phyloP scores from a whole-genome alignment of 2,888 invertebrate genomes.

The Dorcus parallelipipedus region DNA sequence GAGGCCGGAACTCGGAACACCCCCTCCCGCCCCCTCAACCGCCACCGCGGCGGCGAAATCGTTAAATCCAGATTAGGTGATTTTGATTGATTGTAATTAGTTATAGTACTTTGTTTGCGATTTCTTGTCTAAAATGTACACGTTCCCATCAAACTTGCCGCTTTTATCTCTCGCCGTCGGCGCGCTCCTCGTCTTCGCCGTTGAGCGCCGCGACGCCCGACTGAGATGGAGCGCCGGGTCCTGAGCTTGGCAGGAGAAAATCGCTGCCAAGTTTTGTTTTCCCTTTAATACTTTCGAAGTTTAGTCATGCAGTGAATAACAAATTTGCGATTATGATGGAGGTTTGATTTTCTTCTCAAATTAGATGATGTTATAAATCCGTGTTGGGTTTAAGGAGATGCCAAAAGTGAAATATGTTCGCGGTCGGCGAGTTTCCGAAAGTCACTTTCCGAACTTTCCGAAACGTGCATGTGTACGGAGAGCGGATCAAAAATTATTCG shows the following conservation, averaged over 20 bases:
- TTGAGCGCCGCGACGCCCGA: neutral
- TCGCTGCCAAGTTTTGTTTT: constrained; percentile 43
- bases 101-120: constrained; percentile 49
- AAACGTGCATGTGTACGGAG: too few species aligned
- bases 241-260: constrained; percentile 14
- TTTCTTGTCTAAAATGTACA: constrained; percentile 46
- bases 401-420: too few species aligned
- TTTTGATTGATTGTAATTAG: constrained; percentile 51
- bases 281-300: constrained; percentile 44
- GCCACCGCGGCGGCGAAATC: constrained; percentile 19
- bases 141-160: constrained; percentile 31
- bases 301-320: constrained; percentile 48
- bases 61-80: constrained; percentile 32
- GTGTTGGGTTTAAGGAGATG: neutral
- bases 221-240: neutral
- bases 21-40: neutral
- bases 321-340: constrained; percentile 44
- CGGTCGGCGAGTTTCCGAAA: too few species aligned
- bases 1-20: neutral
- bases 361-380: constrained; percentile 7
- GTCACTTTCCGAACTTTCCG: too few species aligned
- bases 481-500: too few species aligned
- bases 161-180: constrained; percentile 1
- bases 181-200: neutral
- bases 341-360: constrained; percentile 29